Evolutionary conservation across 1,140 invertebrate species (phyloP).

Genomic region (Trichonephila clavipes): DNA sequence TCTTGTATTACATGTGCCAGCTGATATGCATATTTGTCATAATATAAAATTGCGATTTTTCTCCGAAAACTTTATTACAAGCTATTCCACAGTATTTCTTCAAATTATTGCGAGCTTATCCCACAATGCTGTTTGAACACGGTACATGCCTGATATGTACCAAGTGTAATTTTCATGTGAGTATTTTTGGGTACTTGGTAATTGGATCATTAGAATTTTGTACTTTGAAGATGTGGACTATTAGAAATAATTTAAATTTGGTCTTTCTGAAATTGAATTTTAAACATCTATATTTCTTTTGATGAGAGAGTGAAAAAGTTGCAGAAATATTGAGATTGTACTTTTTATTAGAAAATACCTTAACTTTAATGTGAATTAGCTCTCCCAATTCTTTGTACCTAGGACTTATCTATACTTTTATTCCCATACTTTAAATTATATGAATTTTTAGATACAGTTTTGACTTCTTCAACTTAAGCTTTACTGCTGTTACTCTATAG

Average conservation of each 20-base stretch:
- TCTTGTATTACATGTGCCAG: neutral
- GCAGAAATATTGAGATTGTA: neutral
- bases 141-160: neutral
- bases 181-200: constrained; percentile 31
- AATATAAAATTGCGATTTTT: neutral
- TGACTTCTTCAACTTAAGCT: neutral
- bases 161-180: neutral
- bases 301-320: neutral
- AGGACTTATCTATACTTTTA: neutral
- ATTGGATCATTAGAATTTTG: constrained; percentile 24
- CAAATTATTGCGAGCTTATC: constrained; percentile 70
- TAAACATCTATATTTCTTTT: constrained; percentile 7
- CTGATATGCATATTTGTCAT: constrained; percentile 35
- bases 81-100: constrained; percentile 60
- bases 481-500: neutral
- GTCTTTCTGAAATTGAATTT: neutral
- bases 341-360: neutral
- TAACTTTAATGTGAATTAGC: constrained; percentile 3
- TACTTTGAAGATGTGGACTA: neutral
- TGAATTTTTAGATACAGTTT: neutral
- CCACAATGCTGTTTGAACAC: neutral
- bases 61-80: constrained; percentile 1
- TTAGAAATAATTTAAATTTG: neutral
- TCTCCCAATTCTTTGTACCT: neutral
- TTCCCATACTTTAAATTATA: neutral